Conservation (phyloP, 2,113 vertebrate genomes). For the Uropsilus gracilis region DNA sequence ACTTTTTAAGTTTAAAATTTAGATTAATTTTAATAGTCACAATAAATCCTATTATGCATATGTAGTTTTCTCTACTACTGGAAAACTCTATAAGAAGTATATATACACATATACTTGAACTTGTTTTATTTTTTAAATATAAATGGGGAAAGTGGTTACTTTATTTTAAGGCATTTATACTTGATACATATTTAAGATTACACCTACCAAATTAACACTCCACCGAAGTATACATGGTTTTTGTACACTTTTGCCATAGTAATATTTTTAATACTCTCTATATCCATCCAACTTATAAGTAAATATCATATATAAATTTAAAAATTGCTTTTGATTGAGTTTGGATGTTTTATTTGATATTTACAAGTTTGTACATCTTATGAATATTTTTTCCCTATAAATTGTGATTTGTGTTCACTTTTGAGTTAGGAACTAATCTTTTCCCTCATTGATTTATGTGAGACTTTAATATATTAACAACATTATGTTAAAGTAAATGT, state of each 20-base stretch:
- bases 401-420: background rate
- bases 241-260: background rate
- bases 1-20: background rate
- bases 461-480: background rate
- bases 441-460: background rate
- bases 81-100: background rate
- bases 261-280: background rate
- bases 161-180: background rate
- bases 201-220: background rate
- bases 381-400: background rate
- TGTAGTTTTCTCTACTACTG: background rate
- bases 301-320: background rate
- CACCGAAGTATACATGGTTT: background rate
- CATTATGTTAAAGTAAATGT: background rate
- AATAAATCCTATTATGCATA: background rate
- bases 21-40: background rate
- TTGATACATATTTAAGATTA: background rate
- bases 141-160: background rate
- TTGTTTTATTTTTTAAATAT: background rate
- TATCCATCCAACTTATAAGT: background rate
- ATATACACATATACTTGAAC: background rate
- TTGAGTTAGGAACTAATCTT: background rate
- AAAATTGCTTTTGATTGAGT: background rate
- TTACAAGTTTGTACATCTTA: background rate
- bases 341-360: constrained; percentile 1